A percentile compares a stretch with the other conserved stretches of the same genome.
phyloP scores from a whole-genome alignment of 92 coral and sea anemone genomes.

The Zoanthus sansibaricus region DNA sequence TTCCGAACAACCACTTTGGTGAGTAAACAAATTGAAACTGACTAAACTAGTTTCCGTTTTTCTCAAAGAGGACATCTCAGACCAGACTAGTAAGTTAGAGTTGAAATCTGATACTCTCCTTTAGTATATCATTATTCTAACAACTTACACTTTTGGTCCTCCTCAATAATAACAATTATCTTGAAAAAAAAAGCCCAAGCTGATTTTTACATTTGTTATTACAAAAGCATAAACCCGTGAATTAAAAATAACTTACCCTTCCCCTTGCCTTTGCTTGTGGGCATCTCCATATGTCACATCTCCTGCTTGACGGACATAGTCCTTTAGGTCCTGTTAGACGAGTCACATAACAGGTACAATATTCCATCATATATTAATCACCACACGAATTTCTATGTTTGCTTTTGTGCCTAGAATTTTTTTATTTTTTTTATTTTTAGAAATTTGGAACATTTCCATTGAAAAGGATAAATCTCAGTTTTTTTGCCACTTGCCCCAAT shows the following conservation, averaged over 20 bases:
- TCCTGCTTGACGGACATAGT: slow-evolving; percentile 96
- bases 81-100: too few species aligned
- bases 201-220: neutral
- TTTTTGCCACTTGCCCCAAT: too few species aligned
- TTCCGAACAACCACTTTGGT: too few species aligned
- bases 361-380: slow-evolving; percentile 4
- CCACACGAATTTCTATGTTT: neutral
- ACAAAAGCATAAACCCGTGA: too few species aligned
- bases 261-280: slow-evolving; percentile 93
- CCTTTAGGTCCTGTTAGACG: slow-evolving; percentile 88
- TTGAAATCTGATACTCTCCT: too few species aligned
- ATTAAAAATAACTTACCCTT: slow-evolving; percentile 73
- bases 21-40: too few species aligned
- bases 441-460: neutral
- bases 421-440: neutral
- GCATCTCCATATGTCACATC: slow-evolving; percentile 99
- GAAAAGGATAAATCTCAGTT: neutral
- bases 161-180: too few species aligned
- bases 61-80: too few species aligned
- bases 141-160: too few species aligned
- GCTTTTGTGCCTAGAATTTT: neutral
- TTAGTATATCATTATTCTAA: too few species aligned
- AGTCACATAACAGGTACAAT: slow-evolving; percentile 39
- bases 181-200: too few species aligned
- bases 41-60: too few species aligned